Percentiles rank a stretch among this genome's conserved stretches.
phyloP scores from a whole-genome alignment of 2,797 vertebrate species.

The Selene dorsalis region DNA sequence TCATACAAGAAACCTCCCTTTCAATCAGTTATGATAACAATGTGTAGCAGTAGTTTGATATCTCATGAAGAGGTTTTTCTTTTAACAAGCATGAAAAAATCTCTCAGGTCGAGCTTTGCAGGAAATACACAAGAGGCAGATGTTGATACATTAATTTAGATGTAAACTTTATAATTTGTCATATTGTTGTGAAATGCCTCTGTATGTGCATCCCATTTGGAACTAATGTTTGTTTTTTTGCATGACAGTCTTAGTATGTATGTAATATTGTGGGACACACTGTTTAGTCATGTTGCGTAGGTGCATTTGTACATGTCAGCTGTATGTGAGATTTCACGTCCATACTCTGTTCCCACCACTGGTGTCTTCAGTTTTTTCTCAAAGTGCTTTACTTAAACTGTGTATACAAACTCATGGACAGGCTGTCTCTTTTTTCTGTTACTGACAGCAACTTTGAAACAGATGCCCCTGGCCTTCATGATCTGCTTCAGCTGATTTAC shows the following conservation, averaged over 20 bases:
- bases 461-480: neutral
- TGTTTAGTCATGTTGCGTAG: conserved; percentile 34
- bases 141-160: conserved; percentile 14
- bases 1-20: neutral
- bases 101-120: neutral
- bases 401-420: conserved; percentile 4
- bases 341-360: conserved; percentile 63
- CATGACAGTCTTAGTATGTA: conserved; percentile 12
- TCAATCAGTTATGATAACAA: neutral
- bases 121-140: neutral
- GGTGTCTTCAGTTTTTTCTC: conserved; percentile 33
- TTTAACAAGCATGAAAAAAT: neutral
- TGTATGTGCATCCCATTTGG: neutral
- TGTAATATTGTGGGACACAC: conserved; percentile 30
- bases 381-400: conserved; percentile 18
- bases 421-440: neutral
- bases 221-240: conserved; percentile 34
- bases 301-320: conserved; percentile 58
- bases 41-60: neutral
- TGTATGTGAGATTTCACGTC: conserved; percentile 77
- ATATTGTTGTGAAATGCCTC: conserved; percentile 23
- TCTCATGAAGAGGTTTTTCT: conserved; percentile 10
- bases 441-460: conserved; percentile 1
- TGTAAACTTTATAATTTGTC: conserved; percentile 2
- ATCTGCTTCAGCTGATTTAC: neutral